A percentile compares a stretch with the other conserved stretches of the same genome.
phyloP scores from a whole-genome alignment of 2,113 vertebrate species.

The Marmota monax region DNA sequence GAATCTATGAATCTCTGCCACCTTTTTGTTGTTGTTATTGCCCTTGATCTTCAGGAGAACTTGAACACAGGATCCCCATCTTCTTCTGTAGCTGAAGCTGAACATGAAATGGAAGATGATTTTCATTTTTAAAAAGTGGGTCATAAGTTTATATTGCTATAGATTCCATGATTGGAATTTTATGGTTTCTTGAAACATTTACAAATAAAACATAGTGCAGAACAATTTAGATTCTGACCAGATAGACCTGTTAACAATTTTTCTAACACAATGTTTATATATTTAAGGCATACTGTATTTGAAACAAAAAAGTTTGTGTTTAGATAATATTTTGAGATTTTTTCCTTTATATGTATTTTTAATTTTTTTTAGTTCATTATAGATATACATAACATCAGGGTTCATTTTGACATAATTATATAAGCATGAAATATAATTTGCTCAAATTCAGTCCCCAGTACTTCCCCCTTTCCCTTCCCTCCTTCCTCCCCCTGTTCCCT shows the following conservation, averaged over 20 bases:
- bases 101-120: conserved; percentile 53
- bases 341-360: background rate
- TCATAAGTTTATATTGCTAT: background rate
- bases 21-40: conserved; percentile 85
- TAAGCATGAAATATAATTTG: too few species aligned
- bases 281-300: background rate
- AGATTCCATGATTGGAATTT: background rate
- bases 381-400: too few species aligned
- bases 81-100: conserved; percentile 93
- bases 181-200: background rate
- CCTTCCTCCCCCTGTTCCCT: too few species aligned
- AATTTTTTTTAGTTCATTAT: background rate
- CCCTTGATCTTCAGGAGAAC: conserved; percentile 96
- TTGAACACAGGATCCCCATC: conserved; percentile 95
- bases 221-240: background rate
- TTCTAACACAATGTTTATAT: background rate
- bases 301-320: background rate
- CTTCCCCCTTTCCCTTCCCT: too few species aligned
- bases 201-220: conserved; percentile 14
- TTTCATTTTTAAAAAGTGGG: background rate
- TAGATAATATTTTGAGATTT: conserved; percentile 3
- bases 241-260: background rate
- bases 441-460: too few species aligned
- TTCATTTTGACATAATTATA: too few species aligned
- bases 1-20: conserved; percentile 90